Evolutionary conservation across 1,140 invertebrate genomes (phyloP).

Genomic region (Euwallacea fornicatus): DNA sequence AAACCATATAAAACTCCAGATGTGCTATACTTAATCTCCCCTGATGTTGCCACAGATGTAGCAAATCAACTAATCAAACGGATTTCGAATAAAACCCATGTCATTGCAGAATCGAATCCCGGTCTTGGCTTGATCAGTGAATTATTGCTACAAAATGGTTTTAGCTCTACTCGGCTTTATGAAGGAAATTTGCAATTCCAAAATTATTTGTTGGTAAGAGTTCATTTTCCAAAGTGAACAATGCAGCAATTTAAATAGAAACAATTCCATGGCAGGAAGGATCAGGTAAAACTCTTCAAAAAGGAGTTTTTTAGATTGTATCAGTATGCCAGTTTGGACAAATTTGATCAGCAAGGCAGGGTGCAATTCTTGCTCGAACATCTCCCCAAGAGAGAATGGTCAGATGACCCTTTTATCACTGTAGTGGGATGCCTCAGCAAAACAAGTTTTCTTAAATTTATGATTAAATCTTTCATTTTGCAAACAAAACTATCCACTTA

Average conservation of each 20-base stretch:
- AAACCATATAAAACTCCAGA: slow-evolving; percentile 2
- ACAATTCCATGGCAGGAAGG: not conserved
- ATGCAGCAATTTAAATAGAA: not conserved
- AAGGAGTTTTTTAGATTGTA: slow-evolving; percentile 45
- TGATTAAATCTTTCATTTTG: slow-evolving; percentile 44
- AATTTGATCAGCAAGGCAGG: slow-evolving; percentile 43
- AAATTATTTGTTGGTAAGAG: slow-evolving; percentile 40
- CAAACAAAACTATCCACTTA: slow-evolving; percentile 41
- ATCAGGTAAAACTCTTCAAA: slow-evolving; percentile 36
- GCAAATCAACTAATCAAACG: slow-evolving; percentile 39
- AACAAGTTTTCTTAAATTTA: slow-evolving; percentile 43
- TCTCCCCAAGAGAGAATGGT: slow-evolving; percentile 48
- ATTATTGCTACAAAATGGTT: slow-evolving; percentile 41
- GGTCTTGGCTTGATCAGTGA: slow-evolving; percentile 48
- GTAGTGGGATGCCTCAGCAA: slow-evolving; percentile 46
- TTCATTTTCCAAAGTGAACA: not conserved
- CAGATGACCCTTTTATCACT: slow-evolving; percentile 45
- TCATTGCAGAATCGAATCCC: slow-evolving; percentile 46
- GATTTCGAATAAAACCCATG: slow-evolving; percentile 35
- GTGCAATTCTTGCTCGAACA: slow-evolving; percentile 43
- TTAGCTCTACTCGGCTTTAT: slow-evolving; percentile 43
- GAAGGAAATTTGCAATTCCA: slow-evolving; percentile 46
- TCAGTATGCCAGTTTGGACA: slow-evolving; percentile 44
- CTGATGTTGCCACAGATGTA: slow-evolving; percentile 39
- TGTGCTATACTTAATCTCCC: slow-evolving; percentile 43